Conservation (phyloP, 2,888 invertebrate genomes). For the Apodemia mormo region DNA sequence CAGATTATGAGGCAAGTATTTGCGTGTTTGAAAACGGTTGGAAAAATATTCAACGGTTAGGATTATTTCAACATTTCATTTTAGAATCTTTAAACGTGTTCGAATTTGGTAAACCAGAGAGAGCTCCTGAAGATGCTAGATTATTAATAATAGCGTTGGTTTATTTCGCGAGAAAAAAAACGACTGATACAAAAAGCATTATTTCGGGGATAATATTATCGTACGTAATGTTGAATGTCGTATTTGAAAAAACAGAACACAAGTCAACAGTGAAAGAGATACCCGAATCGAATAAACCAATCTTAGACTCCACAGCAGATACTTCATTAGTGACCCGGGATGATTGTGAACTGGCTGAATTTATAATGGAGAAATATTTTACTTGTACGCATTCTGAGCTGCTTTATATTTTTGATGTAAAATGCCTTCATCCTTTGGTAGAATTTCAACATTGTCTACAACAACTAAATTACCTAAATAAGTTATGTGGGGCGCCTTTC, state of each 20-base stretch:
- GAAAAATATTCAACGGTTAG: not conserved
- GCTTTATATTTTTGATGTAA: conserved; percentile 29
- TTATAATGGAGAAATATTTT: conserved; percentile 38
- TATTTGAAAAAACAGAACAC: conserved; percentile 30
- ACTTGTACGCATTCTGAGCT: conserved; percentile 24
- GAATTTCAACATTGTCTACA: conserved; percentile 48
- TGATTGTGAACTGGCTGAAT: conserved; percentile 36
- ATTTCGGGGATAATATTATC: conserved; percentile 43
- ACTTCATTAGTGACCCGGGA: not conserved
- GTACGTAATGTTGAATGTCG: conserved; percentile 42
- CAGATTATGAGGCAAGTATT: conserved; percentile 33
- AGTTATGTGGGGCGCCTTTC: conserved; percentile 46
- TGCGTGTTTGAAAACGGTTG: conserved; percentile 21
- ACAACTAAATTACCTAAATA: conserved; percentile 49
- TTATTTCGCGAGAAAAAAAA: conserved; percentile 8
- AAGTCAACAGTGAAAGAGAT: not conserved
- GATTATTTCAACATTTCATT: conserved; percentile 13
- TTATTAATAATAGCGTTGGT: conserved; percentile 5
- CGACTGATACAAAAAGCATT: conserved; percentile 42
- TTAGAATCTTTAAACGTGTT: not conserved
- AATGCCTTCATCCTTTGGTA: conserved; percentile 36
- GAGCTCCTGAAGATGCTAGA: conserved; percentile 3
- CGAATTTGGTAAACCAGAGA: not conserved
- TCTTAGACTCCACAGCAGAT: not conserved
- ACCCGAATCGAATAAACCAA: conserved; percentile 7